Evolutionary conservation across 2,113 vertebrate genomes (phyloP), one percentile per base, ranked within the genome.

Genomic region (Anhinga rufa): DNA sequence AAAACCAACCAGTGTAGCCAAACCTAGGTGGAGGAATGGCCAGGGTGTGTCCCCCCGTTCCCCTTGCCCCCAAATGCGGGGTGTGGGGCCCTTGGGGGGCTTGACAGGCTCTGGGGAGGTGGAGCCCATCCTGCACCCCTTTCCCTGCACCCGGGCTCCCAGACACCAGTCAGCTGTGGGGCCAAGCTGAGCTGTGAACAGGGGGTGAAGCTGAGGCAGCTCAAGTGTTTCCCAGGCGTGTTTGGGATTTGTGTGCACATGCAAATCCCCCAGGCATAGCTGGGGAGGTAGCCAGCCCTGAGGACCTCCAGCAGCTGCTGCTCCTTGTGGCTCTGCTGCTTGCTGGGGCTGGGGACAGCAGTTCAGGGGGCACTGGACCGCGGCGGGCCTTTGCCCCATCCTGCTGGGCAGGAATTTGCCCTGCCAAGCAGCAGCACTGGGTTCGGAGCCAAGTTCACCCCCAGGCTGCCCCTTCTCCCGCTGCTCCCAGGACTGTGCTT

Each of bases 311-410:
- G 48, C 66, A 85, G 48, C 25, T 9, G 0, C 36, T 82, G 38
- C 21, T 72, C 17, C 12, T n/a, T 61, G 24, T 65, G 15, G 4
- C 36, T 83, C 34, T 54, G 64, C 20, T 17, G 19, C 40, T 61
- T 0, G 0, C 64, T 81, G 60, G 11, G 61, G 44, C 32, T 72
- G 51, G 22, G 36, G 15, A 20, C 2, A 0, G 54, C 2, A 0
- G 7, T 46, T 78, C 31, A 12, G 65, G 10, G 57, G 72, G 93
- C 57, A 36, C n/a, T 92, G 93, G 84, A 87, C 87, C 57, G 1
- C 2, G 2, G 29, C 14, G 4, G 12, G 49, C 87, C 94, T 91
- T 96, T 94, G 74, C 62, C 70, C 87, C 4, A 2, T 94, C 28
- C 36, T 74, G 28, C 57, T 86, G 51, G 44, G 40, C 40, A 4